These are phyloP conservation scores for Apotomis betuletana DNA, from an alignment of 2,888 invertebrate genomes.

Conservation along the genomic window DNA sequence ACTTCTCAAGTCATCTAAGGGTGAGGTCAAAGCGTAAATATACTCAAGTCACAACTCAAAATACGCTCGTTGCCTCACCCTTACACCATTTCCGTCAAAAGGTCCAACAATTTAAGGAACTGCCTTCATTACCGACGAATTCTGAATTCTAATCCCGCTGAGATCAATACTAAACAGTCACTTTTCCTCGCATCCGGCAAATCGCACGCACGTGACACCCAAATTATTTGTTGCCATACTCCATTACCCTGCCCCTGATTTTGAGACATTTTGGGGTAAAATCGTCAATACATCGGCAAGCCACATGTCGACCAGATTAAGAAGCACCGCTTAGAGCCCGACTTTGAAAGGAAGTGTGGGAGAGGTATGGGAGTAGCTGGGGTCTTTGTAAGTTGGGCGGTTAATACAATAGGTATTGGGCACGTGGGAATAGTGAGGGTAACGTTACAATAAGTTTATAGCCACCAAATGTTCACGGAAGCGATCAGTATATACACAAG, in stretches of 20 bases:
- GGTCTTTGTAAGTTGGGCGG: constrained; percentile 53
- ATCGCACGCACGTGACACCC: constrained; percentile 64
- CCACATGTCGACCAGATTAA: constrained; percentile 51
- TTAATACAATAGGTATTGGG: constrained; percentile 54
- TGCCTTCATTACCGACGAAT: background rate
- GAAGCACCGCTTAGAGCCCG: constrained; percentile 47
- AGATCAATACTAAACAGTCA: constrained; percentile 48
- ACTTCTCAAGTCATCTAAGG: no score
- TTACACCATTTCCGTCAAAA: background rate
- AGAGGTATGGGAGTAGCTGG: constrained; percentile 18
- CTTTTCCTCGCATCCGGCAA: constrained; percentile 50
- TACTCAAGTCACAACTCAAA: no score
- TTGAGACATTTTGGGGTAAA: constrained; percentile 66
- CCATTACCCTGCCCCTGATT: constrained; percentile 64
- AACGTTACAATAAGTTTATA: constrained; percentile 52
- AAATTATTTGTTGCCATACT: constrained; percentile 61
- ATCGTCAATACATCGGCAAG: constrained; percentile 58
- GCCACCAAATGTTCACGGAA: constrained; percentile 48
- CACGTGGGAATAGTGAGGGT: constrained; percentile 64
- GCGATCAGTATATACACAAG: constrained; percentile 33
- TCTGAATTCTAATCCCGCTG: background rate
- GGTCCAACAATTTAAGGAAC: background rate
- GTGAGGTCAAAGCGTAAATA: no score
- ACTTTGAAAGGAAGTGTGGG: constrained; percentile 3
- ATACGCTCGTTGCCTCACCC: no score